Evolutionary conservation across 2,888 invertebrate species (phyloP).

Genomic region (Oligia fasciuncula): DNA sequence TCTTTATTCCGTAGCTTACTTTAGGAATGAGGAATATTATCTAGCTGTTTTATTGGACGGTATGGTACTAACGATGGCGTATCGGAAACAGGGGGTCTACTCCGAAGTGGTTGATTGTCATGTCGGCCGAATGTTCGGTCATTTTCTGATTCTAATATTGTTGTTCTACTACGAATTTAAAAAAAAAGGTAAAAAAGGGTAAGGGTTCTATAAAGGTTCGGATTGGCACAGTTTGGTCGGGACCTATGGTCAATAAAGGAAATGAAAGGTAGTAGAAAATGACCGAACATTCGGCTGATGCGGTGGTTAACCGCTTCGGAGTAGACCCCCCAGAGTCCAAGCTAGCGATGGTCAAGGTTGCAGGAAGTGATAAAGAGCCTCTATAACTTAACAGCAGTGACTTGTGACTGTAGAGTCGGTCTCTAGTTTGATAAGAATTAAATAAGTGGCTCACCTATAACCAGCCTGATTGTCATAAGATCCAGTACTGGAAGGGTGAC

Average conservation of each 20-base stretch:
- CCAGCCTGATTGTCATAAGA: neutral
- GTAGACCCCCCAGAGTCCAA: neutral
- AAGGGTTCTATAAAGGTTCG: no score
- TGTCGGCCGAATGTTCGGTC: no score
- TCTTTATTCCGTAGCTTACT: neutral
- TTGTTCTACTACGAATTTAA: no score
- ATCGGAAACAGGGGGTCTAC: neutral
- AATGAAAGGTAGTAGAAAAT: no score
- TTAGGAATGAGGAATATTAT: neutral
- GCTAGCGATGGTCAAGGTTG: neutral
- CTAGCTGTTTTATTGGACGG: neutral
- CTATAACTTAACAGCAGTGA: neutral
- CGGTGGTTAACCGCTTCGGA: no score
- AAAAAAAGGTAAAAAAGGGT: no score
- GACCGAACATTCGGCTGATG: no score
- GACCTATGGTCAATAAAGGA: no score
- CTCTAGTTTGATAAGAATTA: neutral
- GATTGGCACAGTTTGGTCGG: no score
- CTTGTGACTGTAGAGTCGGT: neutral
- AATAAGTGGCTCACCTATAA: neutral
- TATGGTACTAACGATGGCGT: neutral
- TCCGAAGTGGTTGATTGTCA: no score
- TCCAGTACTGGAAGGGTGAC: no score
- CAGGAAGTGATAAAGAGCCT: neutral
- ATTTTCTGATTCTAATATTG: no score